Conservation (phyloP, 2,888 invertebrate genomes). For the Ochropleura leucogaster region DNA sequence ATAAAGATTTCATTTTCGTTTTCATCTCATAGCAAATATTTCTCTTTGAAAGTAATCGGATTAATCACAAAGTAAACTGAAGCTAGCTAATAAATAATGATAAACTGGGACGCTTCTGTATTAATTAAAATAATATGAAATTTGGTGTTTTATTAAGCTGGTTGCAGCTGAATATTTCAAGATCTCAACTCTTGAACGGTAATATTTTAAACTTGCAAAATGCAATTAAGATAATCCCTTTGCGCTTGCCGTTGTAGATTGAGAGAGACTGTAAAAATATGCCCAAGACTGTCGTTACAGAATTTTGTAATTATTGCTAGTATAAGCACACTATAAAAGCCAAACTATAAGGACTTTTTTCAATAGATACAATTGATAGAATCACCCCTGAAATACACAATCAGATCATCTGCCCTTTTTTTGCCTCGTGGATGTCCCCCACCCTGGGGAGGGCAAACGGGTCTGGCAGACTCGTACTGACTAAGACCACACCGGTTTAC, state of each 20-base stretch:
- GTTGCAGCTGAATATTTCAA: constrained; percentile 31
- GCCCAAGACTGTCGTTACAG: neutral
- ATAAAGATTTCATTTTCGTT: no score
- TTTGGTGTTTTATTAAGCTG: constrained; percentile 17
- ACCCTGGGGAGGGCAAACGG: no score
- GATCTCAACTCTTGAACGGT: constrained; percentile 3
- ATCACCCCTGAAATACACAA: no score
- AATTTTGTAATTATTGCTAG: no score
- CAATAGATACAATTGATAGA: no score
- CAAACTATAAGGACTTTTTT: no score
- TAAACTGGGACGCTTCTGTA: constrained; percentile 23
- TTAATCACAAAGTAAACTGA: constrained; percentile 35
- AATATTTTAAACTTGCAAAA: constrained; percentile 23
- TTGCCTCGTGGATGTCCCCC: no score
- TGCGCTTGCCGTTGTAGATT: neutral
- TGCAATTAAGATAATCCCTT: constrained; percentile 19
- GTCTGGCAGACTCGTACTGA: no score
- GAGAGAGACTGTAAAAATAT: constrained; percentile 10
- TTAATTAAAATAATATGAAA: constrained; percentile 42
- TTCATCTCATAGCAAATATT: neutral
- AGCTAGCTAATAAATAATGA: constrained; percentile 38
- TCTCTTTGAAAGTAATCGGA: constrained; percentile 31
- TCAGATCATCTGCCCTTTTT: no score
- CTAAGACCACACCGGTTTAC: no score
- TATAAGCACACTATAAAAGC: no score